These are phyloP conservation scores for Hyles lineata DNA, from an alignment of 2,888 invertebrate species.

Conservation along the genomic window DNA sequence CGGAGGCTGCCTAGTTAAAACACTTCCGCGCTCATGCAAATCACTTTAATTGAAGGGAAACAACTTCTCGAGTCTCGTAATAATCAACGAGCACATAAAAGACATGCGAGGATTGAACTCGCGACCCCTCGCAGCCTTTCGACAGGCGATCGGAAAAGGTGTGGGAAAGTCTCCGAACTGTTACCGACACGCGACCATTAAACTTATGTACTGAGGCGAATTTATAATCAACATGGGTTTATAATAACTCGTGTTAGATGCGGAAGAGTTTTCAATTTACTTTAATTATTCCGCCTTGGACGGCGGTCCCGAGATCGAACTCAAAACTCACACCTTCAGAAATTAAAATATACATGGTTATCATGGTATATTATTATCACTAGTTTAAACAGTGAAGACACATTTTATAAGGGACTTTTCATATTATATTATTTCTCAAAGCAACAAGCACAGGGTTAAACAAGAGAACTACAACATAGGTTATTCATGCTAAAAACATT, in stretches of 20 bases:
- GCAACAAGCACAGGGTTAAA: too few relatives aligned
- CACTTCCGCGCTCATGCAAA: background rate
- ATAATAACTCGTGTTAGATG: background rate
- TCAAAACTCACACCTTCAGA: too few relatives aligned
- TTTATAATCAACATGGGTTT: constrained; percentile 12
- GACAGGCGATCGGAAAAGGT: constrained; percentile 11
- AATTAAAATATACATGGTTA: too few relatives aligned
- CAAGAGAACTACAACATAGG: too few relatives aligned
- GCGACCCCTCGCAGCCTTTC: constrained; percentile 5
- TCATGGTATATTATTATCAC: too few relatives aligned
- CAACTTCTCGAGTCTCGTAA: background rate
- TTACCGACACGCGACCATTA: constrained; percentile 14
- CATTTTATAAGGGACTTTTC: too few relatives aligned
- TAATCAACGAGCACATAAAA: background rate
- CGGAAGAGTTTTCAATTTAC: background rate
- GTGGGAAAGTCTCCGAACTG: constrained; percentile 16
- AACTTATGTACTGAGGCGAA: background rate
- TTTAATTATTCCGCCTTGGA: background rate
- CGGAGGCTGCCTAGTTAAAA: background rate
- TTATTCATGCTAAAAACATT: too few relatives aligned
- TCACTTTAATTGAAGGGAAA: background rate
- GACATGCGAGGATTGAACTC: background rate
- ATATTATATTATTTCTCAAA: too few relatives aligned
- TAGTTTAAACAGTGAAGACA: too few relatives aligned
- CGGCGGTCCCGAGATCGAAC: background rate